Evolutionary conservation across 2,797 vertebrate species (phyloP), one percentile per base, ranked within the genome.

Genomic region (Scolopax rusticola): DNA sequence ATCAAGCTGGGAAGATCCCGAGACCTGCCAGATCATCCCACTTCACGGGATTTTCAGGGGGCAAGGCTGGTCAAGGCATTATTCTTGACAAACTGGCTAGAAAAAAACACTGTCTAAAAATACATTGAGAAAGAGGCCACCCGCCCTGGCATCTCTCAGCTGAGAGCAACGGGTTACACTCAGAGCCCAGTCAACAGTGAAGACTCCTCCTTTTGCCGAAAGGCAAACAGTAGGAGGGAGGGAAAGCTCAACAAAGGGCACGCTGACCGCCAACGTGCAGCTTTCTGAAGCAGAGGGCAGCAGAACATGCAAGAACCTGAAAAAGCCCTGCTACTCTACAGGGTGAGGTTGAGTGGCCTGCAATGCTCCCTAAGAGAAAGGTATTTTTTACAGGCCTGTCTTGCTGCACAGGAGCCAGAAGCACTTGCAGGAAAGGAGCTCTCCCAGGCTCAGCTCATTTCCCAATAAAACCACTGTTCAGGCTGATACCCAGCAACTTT

Each of bases 261-360:
- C 0, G 0, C 19, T 86, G 82, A 80, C 45, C 0, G 0, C 32
- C 82, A 71, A 5, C 0, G 0, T 43, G 40, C 50, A 75, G 27
- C 21, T 81, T 68, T 81, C 43, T 3, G 1, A 89, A 68, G 8
- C 30, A 64, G 51, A 83, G 43, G 16, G 48, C 24, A 94, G 30
- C 47, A 54, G 21, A 69, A 48, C 67, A 12, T 23, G 80, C 45
- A 32, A 48, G 70, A 89, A 94, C 64, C 54, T 90, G 73, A 70
- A 68, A 83, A 74, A 41, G 27, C 25, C 14, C 48, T 11, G 1
- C 67, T 36, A 21, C 21, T 51, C 65, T 53, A 24, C 21, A 79
- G 56, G 67, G 33, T 0, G 3, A 93, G 81, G 74, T 59, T 1
- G 1, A 87, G 38, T 11, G 16, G 41, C 48, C 80, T 0, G 0